Evolutionary conservation across 2,113 vertebrate species (phyloP).

Genomic region (Lutjanus erythropterus): DNA sequence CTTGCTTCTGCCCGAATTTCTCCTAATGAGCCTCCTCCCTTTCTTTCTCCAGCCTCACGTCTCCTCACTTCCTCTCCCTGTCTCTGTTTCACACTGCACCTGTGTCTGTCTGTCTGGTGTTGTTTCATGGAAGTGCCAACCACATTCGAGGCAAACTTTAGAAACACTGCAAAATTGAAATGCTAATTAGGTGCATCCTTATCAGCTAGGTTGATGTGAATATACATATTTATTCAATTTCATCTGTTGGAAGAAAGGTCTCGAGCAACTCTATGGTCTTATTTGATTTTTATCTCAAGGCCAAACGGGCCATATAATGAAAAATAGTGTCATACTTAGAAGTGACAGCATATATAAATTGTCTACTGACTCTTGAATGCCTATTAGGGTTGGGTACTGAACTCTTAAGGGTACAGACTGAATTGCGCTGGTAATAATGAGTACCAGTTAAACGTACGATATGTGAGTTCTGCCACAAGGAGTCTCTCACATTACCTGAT

Average conservation of each 20-base stretch:
- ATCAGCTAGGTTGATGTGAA: constrained; percentile 18
- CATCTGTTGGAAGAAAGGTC: not conserved
- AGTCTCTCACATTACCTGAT: no score
- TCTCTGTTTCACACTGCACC: constrained; percentile 39
- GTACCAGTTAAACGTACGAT: no score
- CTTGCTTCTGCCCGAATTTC: constrained; percentile 33
- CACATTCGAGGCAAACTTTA: not conserved
- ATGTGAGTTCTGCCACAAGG: no score
- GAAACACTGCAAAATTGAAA: not conserved
- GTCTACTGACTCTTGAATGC: not conserved
- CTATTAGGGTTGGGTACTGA: no score
- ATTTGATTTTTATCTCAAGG: not conserved
- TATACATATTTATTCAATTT: constrained; percentile 23
- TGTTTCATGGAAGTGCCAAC: constrained; percentile 20
- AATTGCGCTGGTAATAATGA: no score
- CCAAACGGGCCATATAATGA: not conserved
- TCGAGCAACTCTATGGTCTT: not conserved
- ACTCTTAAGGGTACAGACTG: no score
- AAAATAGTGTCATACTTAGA: not conserved
- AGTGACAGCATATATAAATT: not conserved
- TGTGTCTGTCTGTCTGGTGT: constrained; percentile 2
- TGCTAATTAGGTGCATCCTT: constrained; percentile 22
- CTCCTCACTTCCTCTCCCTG: not conserved
- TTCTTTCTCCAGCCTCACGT: constrained; percentile 5
- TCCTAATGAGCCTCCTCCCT: constrained; percentile 69